Conservation (phyloP, 2,888 invertebrate genomes). For the Cheilosia pagana region DNA sequence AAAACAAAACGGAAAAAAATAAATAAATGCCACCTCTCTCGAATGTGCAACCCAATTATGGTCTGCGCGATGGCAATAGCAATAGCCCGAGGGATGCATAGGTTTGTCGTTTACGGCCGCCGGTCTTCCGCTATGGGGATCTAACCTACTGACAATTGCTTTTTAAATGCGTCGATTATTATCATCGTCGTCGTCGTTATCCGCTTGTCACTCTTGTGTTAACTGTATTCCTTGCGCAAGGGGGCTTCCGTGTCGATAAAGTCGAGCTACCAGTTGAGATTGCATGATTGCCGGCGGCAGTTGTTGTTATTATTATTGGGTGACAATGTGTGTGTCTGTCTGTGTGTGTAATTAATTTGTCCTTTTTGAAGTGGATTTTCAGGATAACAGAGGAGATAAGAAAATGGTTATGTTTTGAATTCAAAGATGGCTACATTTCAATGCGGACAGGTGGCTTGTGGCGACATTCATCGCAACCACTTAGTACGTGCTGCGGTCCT, state of each 20-base stretch:
- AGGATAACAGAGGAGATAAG: background rate
- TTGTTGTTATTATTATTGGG: conserved; percentile 12
- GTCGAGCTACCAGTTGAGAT: background rate
- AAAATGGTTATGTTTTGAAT: background rate
- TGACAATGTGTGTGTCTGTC: conserved; percentile 12
- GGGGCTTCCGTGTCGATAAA: background rate
- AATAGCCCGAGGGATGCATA: conserved; percentile 40
- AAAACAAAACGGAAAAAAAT: too few species aligned
- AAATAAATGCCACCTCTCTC: conserved; percentile 40
- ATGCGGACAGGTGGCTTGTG: background rate
- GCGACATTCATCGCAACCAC: background rate
- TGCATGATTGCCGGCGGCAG: conserved; percentile 31
- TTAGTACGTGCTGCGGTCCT: background rate
- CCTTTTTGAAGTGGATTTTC: conserved; percentile 41
- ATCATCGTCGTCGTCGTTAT: conserved; percentile 64
- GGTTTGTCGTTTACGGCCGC: conserved; percentile 50
- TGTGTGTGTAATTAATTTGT: conserved; percentile 44
- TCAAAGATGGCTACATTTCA: background rate
- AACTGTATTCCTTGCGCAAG: conserved; percentile 7
- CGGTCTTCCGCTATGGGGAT: conserved; percentile 44
- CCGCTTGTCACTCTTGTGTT: conserved; percentile 40
- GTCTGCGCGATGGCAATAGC: conserved; percentile 15
- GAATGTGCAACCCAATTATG: conserved; percentile 55
- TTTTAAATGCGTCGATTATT: conserved; percentile 70
- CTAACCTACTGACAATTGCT: conserved; percentile 64